A percentile compares a stretch with the other conserved stretches of the same genome.
Conservation (phyloP, 2,113 vertebrate genomes). For the Ceyx cyanopectus region DNA sequence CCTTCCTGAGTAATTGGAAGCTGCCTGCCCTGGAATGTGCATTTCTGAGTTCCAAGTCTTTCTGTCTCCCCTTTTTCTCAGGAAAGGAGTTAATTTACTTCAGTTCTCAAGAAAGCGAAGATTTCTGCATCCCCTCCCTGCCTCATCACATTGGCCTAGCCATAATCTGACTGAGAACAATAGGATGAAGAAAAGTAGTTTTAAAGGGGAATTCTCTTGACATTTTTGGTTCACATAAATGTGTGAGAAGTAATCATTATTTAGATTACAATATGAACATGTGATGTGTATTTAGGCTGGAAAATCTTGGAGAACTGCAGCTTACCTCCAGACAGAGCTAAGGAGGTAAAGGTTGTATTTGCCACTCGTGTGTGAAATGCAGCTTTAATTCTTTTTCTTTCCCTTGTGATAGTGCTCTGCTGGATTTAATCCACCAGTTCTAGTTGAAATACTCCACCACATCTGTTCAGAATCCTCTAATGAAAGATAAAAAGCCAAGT, state of each 20-base stretch:
- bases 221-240: background rate
- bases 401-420: background rate
- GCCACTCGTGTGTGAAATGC: background rate
- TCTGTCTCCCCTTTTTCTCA: background rate
- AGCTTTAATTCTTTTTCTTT: conserved; percentile 29
- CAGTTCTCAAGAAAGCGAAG: background rate
- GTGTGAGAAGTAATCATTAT: background rate
- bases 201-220: background rate
- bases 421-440: background rate
- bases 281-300: conserved; percentile 13
- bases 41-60: background rate
- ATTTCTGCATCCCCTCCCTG: background rate
- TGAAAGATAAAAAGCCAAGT: background rate
- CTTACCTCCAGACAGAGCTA: background rate
- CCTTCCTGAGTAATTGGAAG: background rate
- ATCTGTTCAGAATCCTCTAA: background rate
- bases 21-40: background rate
- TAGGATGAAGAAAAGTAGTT: background rate
- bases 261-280: background rate
- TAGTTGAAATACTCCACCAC: background rate
- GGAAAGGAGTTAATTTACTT: background rate
- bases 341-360: background rate
- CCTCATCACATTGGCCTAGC: background rate
- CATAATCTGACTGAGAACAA: background rate
- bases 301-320: background rate